Base-by-base conservation (phyloP, 2,797 vertebrate genomes). In the Cichlasoma orientale region DNA sequence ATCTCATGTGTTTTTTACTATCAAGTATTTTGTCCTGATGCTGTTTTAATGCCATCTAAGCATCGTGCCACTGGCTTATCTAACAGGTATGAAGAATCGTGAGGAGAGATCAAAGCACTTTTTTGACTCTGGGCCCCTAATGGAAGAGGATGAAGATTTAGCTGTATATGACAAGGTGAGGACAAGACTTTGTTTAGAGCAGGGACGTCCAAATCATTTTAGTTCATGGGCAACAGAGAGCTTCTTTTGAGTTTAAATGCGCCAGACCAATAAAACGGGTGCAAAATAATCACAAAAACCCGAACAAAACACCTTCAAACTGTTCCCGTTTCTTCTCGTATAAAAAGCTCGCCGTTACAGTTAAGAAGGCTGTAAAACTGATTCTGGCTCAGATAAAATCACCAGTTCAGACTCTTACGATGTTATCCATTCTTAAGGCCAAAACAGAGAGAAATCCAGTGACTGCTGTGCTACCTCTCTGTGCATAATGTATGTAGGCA, bases 71-170 rank as follows among this genome's bases (percentile, higher is more conserved):
- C 82, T 89, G 2, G 84, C 79, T 86, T 77, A 68, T 84, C 50
- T 75, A 63, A 21, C 82, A 99, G 98, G 98, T 78, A 97, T 99
- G 97, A 99, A 98, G 94, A 98, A 98, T 86, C 97, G 98, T 54
- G 98, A 99, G 93, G 98, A 99, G 92, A 93, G 98, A 88, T 97
- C 98, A 4, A 97, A 99, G 93, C 97, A 98, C 93, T 99, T 99
- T 94, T 99, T 99, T 53, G 97, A 97, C 86, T 97, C 98, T 1
- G 98, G 97, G n/a, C 97, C 97, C 0, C 95, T 99, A 27, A 96
- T 98, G 97, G 98, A 99, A 80, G 98, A 99, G 57, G 97, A 97
- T 63, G 97, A 98, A 72, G 97, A 97, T 82, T 92, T 95, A 74
- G 95, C 97, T 11, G 91, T 99, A 4, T 99, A 97, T 11, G 98